These are phyloP conservation scores for Sarcophaga subvicina DNA, from an alignment of 2,888 invertebrate genomes.

Conservation along the genomic window DNA sequence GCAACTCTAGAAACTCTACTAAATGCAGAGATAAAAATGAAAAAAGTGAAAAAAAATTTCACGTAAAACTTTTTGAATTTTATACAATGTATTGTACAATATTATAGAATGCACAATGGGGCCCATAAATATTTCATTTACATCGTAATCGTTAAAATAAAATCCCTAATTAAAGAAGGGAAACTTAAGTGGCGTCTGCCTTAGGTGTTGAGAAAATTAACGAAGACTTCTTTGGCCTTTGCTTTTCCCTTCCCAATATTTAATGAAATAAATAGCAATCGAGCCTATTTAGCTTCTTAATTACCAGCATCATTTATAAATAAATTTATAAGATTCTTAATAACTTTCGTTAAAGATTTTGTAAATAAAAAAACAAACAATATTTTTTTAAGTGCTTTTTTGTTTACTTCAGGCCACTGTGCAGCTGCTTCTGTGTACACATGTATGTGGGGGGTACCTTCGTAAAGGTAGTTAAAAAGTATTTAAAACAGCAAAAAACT, in stretches of 20 bases:
- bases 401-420: not conserved
- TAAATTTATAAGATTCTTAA: no score
- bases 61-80: not conserved
- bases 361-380: not conserved
- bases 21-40: not conserved
- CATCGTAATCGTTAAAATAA: not conserved
- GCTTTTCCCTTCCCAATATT: no score
- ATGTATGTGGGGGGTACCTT: not conserved
- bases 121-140: not conserved
- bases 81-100: no score
- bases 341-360: not conserved
- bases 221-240: not conserved
- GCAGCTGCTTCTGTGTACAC: not conserved
- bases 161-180: not conserved
- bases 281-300: no score
- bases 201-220: not conserved
- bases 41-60: not conserved
- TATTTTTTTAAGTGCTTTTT: not conserved
- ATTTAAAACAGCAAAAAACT: constrained; percentile 8
- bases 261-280: no score
- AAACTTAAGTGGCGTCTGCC: not conserved
- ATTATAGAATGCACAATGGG: not conserved
- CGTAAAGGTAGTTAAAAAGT: constrained; percentile 8
- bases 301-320: no score
- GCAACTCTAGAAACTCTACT: not conserved